Evolutionary conservation across 2,888 invertebrate species (phyloP), one percentile per base, ranked within the genome.

Genomic region (Heliconius hortense): DNA sequence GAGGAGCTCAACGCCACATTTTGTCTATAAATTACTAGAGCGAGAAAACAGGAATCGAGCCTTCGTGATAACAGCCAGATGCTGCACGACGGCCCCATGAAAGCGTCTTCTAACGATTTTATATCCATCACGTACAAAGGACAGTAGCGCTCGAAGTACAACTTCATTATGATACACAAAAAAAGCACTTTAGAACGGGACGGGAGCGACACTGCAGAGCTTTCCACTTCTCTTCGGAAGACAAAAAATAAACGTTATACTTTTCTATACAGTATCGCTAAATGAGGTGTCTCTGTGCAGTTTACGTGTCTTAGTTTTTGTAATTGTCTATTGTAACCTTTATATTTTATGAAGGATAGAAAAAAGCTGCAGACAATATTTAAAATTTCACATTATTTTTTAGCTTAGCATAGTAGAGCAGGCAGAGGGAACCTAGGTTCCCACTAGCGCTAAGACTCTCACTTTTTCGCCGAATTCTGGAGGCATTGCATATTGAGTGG

Each of bases 141-240:
- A 71, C 70, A 60, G 70, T 39, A 71, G 35, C 39, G 59, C 35
- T n/a, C 59, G 26, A 60, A 69, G 69, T 69, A 10, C 18, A 71
- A 71, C 71, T 71, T 62, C 39, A 71, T 71, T 71, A 60, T 53
- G 21, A 60, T 26, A 60, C 70, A 60, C 64, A 39, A 71, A 71
- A 71, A 70, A 71, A 71, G 39, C 71, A 71, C 71, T 71, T 56
- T 60, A 43, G 39, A 60, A 60, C 26, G 24, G 35, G 31, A 39
- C 71, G 71, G 71, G 43, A 71, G 59, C 71, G 71, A 60, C 59
- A 21, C 24, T 56, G 56, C 39, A 60, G 43, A 71, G 71, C 71
- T 70, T 59, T 60, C 60, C 71, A 71, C 71, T 71, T 60, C 69
- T 56, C 69, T 69, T 69, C 69, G 69, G 53, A 31, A 24, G 60